Percentiles rank a stretch among this genome's conserved stretches.
phyloP scores from a whole-genome alignment of 1,140 invertebrate genomes.

The Ceratitis capitata region DNA sequence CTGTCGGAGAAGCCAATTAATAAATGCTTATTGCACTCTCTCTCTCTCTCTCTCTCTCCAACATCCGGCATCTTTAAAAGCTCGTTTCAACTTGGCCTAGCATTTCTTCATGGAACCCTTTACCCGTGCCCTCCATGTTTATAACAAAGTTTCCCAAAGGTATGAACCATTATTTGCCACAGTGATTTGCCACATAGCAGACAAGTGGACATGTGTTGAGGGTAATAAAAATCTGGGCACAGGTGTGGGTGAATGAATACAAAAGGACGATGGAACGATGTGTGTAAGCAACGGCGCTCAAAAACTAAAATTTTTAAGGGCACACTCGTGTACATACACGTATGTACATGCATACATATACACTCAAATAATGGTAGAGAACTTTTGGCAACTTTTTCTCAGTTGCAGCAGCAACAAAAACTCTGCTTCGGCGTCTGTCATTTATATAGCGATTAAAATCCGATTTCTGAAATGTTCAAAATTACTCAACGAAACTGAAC shows the following conservation, averaged over 20 bases:
- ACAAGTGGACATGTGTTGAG: slow-evolving; percentile 28
- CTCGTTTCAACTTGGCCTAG: neutral
- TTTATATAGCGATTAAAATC: slow-evolving; percentile 37
- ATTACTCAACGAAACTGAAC: slow-evolving; percentile 7
- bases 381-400: neutral
- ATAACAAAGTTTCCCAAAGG: too few relatives aligned
- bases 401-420: neutral
- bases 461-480: slow-evolving; percentile 29
- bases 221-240: slow-evolving; percentile 18
- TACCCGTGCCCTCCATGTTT: neutral
- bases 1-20: too few relatives aligned
- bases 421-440: slow-evolving; percentile 28
- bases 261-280: neutral
- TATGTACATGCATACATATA: neutral
- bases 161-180: neutral
- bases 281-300: neutral
- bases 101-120: neutral
- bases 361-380: neutral
- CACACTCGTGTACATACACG: neutral
- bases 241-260: neutral
- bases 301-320: neutral
- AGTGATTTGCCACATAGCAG: slow-evolving; percentile 30
- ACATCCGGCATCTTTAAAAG: neutral
- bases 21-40: too few relatives aligned
- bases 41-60: neutral